Conservation (phyloP, 2,113 vertebrate species). For the Dromiciops gliroides region DNA sequence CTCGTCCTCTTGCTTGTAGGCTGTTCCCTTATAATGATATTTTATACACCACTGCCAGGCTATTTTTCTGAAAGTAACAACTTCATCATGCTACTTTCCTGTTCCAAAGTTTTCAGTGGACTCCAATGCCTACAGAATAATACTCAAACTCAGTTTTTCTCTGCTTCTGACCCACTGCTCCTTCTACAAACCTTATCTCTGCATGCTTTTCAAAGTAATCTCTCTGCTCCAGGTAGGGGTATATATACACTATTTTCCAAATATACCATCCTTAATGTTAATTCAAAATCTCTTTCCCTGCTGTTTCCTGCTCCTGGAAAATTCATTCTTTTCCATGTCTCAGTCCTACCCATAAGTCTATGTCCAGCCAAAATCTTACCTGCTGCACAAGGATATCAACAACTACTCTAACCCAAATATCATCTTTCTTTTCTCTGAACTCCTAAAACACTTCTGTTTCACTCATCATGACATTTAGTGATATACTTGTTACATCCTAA, state of each 20-base stretch:
- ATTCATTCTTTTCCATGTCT: background rate
- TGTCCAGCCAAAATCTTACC: background rate
- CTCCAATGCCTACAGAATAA: background rate
- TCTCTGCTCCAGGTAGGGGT: background rate
- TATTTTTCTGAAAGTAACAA: background rate
- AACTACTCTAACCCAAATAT: background rate
- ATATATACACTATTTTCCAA: background rate
- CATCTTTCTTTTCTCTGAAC: background rate
- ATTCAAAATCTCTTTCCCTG: background rate
- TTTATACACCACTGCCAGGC: background rate
- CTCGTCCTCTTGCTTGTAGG: background rate
- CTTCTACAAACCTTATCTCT: background rate
- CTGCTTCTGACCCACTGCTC: no score
- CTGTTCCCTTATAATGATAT: no score
- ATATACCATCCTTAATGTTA: background rate
- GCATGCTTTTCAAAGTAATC: background rate
- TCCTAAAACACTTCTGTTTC: no score
- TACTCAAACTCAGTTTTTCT: background rate
- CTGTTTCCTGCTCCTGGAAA: background rate
- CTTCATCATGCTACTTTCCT: background rate
- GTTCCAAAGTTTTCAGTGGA: no score
- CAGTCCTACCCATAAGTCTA: background rate
- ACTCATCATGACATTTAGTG: no score
- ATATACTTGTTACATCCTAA: no score
- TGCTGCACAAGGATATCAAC: background rate